Base-by-base conservation (phyloP, 2,888 invertebrate species). In the Drosophila pseudotalamancana region DNA sequence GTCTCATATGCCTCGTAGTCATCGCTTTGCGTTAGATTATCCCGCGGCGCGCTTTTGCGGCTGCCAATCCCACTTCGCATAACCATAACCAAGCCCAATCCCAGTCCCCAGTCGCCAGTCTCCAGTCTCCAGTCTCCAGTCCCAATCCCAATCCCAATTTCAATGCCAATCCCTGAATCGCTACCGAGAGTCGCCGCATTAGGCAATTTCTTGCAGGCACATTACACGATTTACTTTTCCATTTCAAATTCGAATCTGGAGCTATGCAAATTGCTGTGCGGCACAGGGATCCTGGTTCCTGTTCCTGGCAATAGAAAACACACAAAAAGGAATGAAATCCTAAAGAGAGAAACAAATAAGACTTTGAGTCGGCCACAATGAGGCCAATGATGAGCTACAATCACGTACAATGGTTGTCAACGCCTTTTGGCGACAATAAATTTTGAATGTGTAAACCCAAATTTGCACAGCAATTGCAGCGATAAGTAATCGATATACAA, bases 141-240 rank as follows among this genome's bases (percentile, higher is more conserved):
- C 31, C 6, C 40, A n/a, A 35, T 27, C 9, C 31, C 49, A 25
- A 14, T 21, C 42, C 53, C 32, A 23, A 53, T 49, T 46, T 27
- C 46, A 69, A 67, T 40, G 46, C 43, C 46, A 39, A 42, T 56
- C 35, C 62, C 46, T 43, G 69, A 61, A 61, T 64, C 49, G 48
- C 42, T 49, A 31, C 46, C 29, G 45, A 55, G 60, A 53, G 70
- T 64, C 60, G 57, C 31, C 66, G 79, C 71, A 82, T 84, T 87
- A 84, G 88, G 83, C 88, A 83, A 79, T 84, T 83, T 82, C 86
- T 85, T 82, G 81, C 86, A 76, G 83, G 65, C 82, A 67, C 77
- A 87, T 84, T 84, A 84, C 86, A 82, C 83, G 86, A 84, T 79
- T 83, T 87, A 85, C 86, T 78, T 86, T 86, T 69, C 78, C 85